Percentiles rank a stretch among this genome's conserved stretches.
Evolutionary conservation across 2,888 invertebrate genomes (phyloP).

Genomic region (Ochropacha duplaris): DNA sequence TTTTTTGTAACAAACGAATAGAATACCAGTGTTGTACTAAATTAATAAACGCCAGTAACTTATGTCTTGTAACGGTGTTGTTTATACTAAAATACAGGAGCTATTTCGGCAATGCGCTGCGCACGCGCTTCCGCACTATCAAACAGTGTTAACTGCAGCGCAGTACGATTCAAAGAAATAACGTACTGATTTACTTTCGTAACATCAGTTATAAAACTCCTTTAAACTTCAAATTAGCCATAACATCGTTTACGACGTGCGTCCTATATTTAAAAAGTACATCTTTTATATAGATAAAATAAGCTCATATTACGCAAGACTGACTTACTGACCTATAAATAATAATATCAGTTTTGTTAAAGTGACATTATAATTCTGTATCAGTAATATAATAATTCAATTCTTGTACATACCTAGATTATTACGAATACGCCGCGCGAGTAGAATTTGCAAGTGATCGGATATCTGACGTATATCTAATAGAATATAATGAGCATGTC

Average conservation of each 20-base stretch:
- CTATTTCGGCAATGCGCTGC: slow-evolving; percentile 19
- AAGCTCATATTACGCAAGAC: background rate
- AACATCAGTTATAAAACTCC: slow-evolving; percentile 40
- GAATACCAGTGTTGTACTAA: background rate
- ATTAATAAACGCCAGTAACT: background rate
- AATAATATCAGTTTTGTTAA: background rate
- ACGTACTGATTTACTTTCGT: slow-evolving; percentile 39
- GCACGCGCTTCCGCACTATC: slow-evolving; percentile 33
- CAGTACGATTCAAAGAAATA: slow-evolving; percentile 24
- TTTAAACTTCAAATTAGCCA: slow-evolving; percentile 30
- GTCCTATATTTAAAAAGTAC: background rate
- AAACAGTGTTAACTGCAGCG: slow-evolving; percentile 10
- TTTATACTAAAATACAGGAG: background rate
- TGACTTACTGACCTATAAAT: slow-evolving; percentile 3
- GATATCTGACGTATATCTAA: background rate
- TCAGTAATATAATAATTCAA: background rate
- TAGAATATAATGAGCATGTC: background rate
- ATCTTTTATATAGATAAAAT: background rate
- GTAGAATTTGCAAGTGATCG: background rate
- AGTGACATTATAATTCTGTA: background rate
- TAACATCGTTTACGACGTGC: background rate
- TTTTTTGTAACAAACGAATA: background rate
- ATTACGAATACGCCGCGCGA: slow-evolving; percentile 1
- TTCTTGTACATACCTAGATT: background rate
- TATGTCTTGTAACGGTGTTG: slow-evolving; percentile 1